phyloP scores from a whole-genome alignment of 2,797 vertebrate species.

The Microctenopoma lineatum region DNA sequence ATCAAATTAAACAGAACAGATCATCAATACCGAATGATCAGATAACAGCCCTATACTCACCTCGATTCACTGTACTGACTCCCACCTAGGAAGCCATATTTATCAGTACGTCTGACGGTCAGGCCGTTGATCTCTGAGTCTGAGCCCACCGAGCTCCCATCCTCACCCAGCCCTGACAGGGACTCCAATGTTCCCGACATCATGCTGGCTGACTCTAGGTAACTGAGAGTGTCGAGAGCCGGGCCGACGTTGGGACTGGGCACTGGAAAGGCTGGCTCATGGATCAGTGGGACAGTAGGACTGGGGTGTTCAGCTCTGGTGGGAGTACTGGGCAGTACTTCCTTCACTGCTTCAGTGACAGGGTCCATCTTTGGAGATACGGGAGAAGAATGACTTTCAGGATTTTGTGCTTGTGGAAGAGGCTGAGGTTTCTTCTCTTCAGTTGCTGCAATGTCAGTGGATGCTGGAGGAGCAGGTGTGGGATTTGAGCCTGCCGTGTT shows the following conservation, averaged over 20 bases:
- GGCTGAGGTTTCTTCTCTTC: slow-evolving; percentile 53
- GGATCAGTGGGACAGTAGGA: slow-evolving; percentile 76
- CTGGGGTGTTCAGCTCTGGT: slow-evolving; percentile 56
- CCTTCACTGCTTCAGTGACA: slow-evolving; percentile 28
- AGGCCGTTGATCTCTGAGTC: slow-evolving; percentile 91
- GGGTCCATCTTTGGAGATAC: slow-evolving; percentile 49
- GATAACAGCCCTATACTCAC: slow-evolving; percentile 65
- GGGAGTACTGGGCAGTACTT: slow-evolving; percentile 57
- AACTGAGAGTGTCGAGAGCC: slow-evolving; percentile 88
- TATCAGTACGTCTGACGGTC: slow-evolving; percentile 87
- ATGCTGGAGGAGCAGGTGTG: slow-evolving; percentile 23
- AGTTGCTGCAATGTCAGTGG: slow-evolving; percentile 1
- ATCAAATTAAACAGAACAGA: not conserved
- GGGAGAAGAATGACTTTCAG: slow-evolving; percentile 42
- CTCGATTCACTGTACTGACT: slow-evolving; percentile 84
- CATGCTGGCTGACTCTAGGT: slow-evolving; percentile 91
- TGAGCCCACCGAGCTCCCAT: slow-evolving; percentile 90
- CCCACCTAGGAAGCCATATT: slow-evolving; percentile 93
- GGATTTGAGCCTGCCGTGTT: slow-evolving; percentile 51
- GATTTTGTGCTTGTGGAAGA: slow-evolving; percentile 56
- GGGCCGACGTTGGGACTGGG: slow-evolving; percentile 55
- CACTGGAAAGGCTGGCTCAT: slow-evolving; percentile 67
- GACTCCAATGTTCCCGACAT: slow-evolving; percentile 94
- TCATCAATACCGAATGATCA: not conserved
- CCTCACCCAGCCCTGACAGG: slow-evolving; percentile 86